phyloP scores from a whole-genome alignment of 2,888 invertebrate genomes.

The Metopia argyrocephala region DNA sequence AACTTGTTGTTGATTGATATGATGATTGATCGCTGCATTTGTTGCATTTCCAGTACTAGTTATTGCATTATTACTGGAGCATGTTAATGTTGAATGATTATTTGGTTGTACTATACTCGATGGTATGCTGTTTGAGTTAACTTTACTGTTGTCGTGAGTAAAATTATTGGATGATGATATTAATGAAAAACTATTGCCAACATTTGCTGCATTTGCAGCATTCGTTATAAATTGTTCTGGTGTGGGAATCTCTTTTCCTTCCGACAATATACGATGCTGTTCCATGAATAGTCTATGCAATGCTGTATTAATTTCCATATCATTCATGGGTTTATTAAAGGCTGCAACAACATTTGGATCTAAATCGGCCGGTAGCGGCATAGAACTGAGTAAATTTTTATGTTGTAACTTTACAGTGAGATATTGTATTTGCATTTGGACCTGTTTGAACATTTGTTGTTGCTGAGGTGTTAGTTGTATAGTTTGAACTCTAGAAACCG shows the following conservation, averaged over 20 bases:
- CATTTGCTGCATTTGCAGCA: slow-evolving; percentile 71
- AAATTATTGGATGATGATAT: slow-evolving; percentile 55
- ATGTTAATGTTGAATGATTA: slow-evolving; percentile 73
- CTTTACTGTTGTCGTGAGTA: slow-evolving; percentile 63
- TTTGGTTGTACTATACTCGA: slow-evolving; percentile 78
- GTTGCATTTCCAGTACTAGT: slow-evolving; percentile 5
- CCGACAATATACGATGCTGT: slow-evolving; percentile 85
- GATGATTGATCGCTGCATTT: slow-evolving; percentile 37
- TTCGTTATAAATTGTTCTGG: slow-evolving; percentile 78
- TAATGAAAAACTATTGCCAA: slow-evolving; percentile 64
- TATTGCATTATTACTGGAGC: neutral
- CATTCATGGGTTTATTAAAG: slow-evolving; percentile 79
- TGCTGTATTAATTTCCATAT: slow-evolving; percentile 80
- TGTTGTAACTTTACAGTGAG: slow-evolving; percentile 81
- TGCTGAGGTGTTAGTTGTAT: slow-evolving; percentile 87
- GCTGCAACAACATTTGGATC: slow-evolving; percentile 75
- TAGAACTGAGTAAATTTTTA: slow-evolving; percentile 74
- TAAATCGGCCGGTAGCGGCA: slow-evolving; percentile 76
- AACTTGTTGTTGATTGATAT: slow-evolving; percentile 51
- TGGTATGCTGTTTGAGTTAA: slow-evolving; percentile 67
- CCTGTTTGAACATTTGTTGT: slow-evolving; percentile 83
- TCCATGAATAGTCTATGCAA: slow-evolving; percentile 83
- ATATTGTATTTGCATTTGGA: slow-evolving; percentile 85
- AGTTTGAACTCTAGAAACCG: slow-evolving; percentile 83
- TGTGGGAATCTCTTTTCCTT: slow-evolving; percentile 84